Percentiles rank a stretch among this genome's conserved stretches.
These are phyloP conservation scores for Nasonia oneida DNA, from an alignment of 2,888 invertebrate genomes.

Conservation along the genomic window DNA sequence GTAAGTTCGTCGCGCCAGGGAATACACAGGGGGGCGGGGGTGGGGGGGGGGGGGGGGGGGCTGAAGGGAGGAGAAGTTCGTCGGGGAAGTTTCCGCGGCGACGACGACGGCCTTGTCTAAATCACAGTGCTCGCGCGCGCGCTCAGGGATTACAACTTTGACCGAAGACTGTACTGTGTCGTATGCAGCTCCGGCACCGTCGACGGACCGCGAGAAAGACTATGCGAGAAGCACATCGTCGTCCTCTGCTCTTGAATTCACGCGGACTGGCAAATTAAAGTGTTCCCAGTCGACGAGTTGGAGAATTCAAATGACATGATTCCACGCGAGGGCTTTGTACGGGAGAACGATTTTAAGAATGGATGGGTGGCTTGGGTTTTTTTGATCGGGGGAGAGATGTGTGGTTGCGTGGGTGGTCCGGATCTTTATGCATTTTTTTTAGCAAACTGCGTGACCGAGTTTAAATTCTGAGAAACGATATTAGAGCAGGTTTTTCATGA, in stretches of 20 bases:
- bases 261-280: conserved; percentile 65
- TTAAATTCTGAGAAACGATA: too few species aligned
- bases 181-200: background rate
- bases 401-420: background rate
- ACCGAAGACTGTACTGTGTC: conserved; percentile 61
- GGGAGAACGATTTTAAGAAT: background rate
- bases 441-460: too few species aligned
- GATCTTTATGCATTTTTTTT: too few species aligned
- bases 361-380: background rate
- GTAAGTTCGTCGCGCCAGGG: conserved; percentile 54
- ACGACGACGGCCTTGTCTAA: conserved; percentile 68
- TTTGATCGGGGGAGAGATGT: background rate
- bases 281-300: conserved; percentile 43
- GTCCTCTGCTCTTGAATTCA: conserved; percentile 57
- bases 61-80: conserved; percentile 66
- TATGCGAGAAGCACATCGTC: background rate
- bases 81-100: conserved; percentile 69
- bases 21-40: background rate
- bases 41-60: background rate
- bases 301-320: conserved; percentile 65
- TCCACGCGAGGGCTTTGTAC: conserved; percentile 7
- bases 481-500: too few species aligned
- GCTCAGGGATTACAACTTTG: conserved; percentile 74
- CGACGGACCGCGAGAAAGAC: background rate
- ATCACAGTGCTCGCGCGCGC: conserved; percentile 69